Evolutionary conservation across 2,888 invertebrate genomes (phyloP), one percentile per base, ranked within the genome.

Genomic region (Ormia ochracea): DNA sequence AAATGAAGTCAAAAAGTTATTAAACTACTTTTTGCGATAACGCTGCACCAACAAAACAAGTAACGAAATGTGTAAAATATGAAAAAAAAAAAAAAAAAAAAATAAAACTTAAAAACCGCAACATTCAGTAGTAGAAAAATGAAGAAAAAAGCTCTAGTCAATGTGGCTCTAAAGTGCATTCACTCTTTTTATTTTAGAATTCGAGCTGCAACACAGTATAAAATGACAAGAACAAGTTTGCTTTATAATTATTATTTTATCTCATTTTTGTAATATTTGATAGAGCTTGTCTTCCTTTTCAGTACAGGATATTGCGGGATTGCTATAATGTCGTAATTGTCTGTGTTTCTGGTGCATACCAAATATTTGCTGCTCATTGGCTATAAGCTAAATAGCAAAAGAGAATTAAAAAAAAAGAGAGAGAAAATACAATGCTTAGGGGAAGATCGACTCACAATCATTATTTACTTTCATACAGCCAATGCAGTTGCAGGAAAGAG

Each of bases 1-100:
- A 68, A 59, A 75, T 68, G 66, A 68, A 68, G 59, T 68, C 75
- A 68, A 61, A 75, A 74, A 65, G 72, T 61, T 61, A 33, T 31
- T 31, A n/a, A n/a, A n/a, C n/a, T n/a, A n/a, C 2, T 21, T 52
- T 61, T 70, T 58, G 45, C 21, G 3, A 12, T 4, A 23, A 38
- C n/a, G 14, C 9, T 38, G 1, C 14, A n/a, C 19, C 31, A 21
- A 26, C 26, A 43, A 33, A 43, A 43, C 1, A 17, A 6, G 14
- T 14, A 41, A 41, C 14, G 26, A 65, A 65, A 26, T 45, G 26
- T 56, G 33, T 7, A 66, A 52, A 59, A 19, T 19, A 43, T 31
- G 41, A 45, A 33, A n/a, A n/a, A n/a, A n/a, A n/a, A n/a, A n/a
- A n/a, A n/a, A n/a, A n/a, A n/a, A n/a, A n/a, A n/a, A n/a, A n/a